Conservation (phyloP, 2,113 vertebrate species). For the Oostethus manadensis region DNA sequence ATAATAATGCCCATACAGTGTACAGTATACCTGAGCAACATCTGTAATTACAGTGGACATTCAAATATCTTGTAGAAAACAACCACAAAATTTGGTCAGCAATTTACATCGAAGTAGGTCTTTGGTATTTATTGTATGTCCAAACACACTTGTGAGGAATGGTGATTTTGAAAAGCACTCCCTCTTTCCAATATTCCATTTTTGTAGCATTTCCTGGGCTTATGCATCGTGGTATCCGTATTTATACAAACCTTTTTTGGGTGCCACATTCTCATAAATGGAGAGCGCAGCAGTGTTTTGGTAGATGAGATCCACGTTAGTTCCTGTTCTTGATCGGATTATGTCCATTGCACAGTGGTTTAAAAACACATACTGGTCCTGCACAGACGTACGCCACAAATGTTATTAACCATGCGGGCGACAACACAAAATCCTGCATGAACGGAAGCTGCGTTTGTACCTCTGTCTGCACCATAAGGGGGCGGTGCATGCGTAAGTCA, state of each 20-base stretch:
- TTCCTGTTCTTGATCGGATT: constrained; percentile 83
- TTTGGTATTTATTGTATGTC: constrained; percentile 16
- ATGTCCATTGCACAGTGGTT: constrained; percentile 91
- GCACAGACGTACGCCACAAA: constrained; percentile 24
- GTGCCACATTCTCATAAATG: constrained; percentile 83
- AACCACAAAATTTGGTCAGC: constrained; percentile 3
- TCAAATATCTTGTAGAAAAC: constrained; percentile 18
- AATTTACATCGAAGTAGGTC: constrained; percentile 2
- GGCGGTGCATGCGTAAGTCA: constrained; percentile 87
- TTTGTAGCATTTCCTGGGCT: not conserved
- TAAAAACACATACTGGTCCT: constrained; percentile 95
- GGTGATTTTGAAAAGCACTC: constrained; percentile 1
- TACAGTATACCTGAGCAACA: constrained; percentile 53
- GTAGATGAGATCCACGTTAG: constrained; percentile 87
- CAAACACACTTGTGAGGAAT: not conserved
- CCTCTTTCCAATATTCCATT: constrained; percentile 11
- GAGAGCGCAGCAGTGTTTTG: constrained; percentile 82
- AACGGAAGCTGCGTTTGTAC: constrained; percentile 53
- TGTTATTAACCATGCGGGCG: not conserved
- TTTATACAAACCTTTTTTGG: constrained; percentile 30
- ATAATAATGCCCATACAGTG: constrained; percentile 29
- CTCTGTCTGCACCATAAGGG: constrained; percentile 97
- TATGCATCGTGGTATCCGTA: constrained; percentile 14
- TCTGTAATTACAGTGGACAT: constrained; percentile 10
- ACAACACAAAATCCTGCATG: not conserved